Evolutionary conservation across 2,888 invertebrate genomes (phyloP), one percentile per base, ranked within the genome.

Genomic region (Scotopteryx bipunctaria): DNA sequence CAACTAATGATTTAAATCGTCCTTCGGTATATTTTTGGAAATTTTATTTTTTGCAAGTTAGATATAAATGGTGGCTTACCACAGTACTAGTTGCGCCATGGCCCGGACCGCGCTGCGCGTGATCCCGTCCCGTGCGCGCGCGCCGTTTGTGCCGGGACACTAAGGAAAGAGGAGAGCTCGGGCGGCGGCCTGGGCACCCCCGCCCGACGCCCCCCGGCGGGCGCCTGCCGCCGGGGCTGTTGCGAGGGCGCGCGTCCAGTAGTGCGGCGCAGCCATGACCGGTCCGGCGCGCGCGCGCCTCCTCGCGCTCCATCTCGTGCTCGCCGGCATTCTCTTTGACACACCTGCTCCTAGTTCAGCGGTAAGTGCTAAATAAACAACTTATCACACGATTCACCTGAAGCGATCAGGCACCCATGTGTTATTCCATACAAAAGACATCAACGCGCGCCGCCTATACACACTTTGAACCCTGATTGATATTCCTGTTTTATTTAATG

Each of bases 211-310:
- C 42, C 42, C 53, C 37, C 78, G 81, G 71, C 76, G 47, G 61
- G 48, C 46, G 40, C 40, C 29, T 11, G 40, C 9, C 66, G 66
- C 69, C 66, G 69, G 67, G 65, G 68, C 61, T 61, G 66, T 47
- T 57, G 71, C 63, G 75, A 76, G 79, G 80, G 82, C 83, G 83
- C 79, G 80, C 83, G 73, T 69, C 83, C 86, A 86, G 86, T 87
- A 86, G 83, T 81, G 86, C 79, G 82, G 83, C 85, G 83, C 85
- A 86, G 87, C 86, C 88, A 89, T 89, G 88, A 83, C 89, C 81
- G 87, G 88, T 81, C 88, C 83, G 87, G 86, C 84, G 87, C 87
- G 87, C 80, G 81, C 81, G 83, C 86, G 84, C 75, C 76, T 76
- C 64, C 60, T 75, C 62, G 81, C 80, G 82, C 76, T 77, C 63